phyloP scores from a whole-genome alignment of 2,113 vertebrate species.

The Megaptera novaeangliae region DNA sequence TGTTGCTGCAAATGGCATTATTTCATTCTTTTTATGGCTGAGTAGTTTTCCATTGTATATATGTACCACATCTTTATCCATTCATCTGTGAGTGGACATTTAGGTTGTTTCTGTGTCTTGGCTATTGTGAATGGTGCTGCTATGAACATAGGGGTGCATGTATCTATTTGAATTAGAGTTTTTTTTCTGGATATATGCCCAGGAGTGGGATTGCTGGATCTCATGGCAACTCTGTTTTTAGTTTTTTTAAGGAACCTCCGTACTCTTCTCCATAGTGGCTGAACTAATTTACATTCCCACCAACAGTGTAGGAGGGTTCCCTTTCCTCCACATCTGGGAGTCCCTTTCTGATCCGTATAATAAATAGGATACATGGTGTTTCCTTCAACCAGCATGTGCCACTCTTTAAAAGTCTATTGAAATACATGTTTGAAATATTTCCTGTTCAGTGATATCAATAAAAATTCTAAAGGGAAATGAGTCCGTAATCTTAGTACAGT shows the following conservation, averaged over 20 bases:
- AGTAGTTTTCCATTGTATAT: not conserved
- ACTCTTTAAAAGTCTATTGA: not conserved
- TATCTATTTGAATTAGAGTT: not conserved
- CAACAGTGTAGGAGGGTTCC: not conserved
- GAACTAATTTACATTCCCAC: not conserved
- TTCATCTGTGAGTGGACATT: not conserved
- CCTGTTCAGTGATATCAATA: not conserved
- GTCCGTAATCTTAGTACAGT: not conserved
- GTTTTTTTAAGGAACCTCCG: not conserved
- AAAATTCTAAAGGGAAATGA: not conserved
- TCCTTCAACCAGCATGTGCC: not conserved
- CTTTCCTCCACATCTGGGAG: not conserved
- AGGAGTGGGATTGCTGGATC: not conserved
- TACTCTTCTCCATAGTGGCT: not conserved
- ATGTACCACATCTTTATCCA: not conserved
- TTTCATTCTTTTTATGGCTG: not conserved
- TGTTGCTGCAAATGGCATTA: not conserved
- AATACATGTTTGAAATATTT: not conserved
- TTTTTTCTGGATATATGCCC: not conserved
- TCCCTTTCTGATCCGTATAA: not conserved
- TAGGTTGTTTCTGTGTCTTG: not conserved
- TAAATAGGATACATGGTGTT: not conserved
- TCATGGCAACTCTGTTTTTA: not conserved
- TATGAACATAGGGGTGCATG: not conserved
- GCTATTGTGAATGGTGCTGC: not conserved